These are phyloP conservation scores for Morpho helenor DNA, from an alignment of 2,888 invertebrate genomes.

Conservation along the genomic window DNA sequence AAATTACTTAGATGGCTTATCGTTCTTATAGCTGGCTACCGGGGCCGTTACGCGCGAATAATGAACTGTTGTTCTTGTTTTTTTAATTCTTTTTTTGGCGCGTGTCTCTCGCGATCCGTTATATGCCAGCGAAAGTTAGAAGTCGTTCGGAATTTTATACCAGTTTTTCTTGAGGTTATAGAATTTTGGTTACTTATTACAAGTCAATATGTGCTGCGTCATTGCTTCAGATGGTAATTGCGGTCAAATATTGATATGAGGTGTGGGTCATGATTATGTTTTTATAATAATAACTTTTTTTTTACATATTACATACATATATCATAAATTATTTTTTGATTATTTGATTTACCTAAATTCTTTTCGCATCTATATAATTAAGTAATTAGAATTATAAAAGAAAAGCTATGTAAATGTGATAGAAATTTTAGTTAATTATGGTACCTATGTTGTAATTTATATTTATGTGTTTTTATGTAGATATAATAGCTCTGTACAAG, in stretches of 20 bases:
- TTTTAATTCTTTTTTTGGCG: slow-evolving; percentile 63
- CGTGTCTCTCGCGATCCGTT: slow-evolving; percentile 70
- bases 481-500: too few species aligned
- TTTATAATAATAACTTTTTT: neutral
- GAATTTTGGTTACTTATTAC: slow-evolving; percentile 33
- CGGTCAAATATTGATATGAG: slow-evolving; percentile 7
- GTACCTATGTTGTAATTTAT: too few species aligned
- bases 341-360: too few species aligned
- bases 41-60: slow-evolving; percentile 75
- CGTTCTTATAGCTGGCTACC: slow-evolving; percentile 54
- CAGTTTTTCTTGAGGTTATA: slow-evolving; percentile 48
- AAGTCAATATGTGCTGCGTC: slow-evolving; percentile 21
- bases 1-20: slow-evolving; percentile 57
- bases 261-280: slow-evolving; percentile 4
- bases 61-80: slow-evolving; percentile 55
- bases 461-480: too few species aligned
- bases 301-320: neutral
- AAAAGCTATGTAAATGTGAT: too few species aligned
- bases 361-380: too few species aligned
- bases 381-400: too few species aligned
- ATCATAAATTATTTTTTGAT: neutral
- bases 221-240: slow-evolving; percentile 14
- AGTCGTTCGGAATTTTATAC: slow-evolving; percentile 49
- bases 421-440: too few species aligned
- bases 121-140: slow-evolving; percentile 75